Evolutionary conservation across 2,113 vertebrate species (phyloP).

Genomic region (Andinoacara biseriatus): DNA sequence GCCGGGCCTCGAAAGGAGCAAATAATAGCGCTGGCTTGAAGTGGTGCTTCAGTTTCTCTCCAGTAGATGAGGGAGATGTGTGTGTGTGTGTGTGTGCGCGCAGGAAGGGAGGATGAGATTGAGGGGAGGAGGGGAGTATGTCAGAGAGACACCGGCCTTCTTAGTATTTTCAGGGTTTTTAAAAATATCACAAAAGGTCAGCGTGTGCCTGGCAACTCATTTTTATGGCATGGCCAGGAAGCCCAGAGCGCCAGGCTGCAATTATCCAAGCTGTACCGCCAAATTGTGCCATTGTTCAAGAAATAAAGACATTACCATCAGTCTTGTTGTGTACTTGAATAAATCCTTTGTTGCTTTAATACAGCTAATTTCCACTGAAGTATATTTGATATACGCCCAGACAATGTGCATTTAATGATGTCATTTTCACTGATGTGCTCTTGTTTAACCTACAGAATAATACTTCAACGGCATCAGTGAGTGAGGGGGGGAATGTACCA

Average conservation of each 20-base stretch:
- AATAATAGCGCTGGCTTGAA: constrained; percentile 70
- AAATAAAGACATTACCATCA: constrained; percentile 40
- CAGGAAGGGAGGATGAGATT: constrained; percentile 47
- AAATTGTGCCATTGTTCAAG: constrained; percentile 36
- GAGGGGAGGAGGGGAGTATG: constrained; percentile 41
- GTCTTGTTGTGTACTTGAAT: constrained; percentile 33
- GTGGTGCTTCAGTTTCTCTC: constrained; percentile 72
- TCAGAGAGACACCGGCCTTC: constrained; percentile 52
- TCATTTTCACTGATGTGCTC: constrained; percentile 33
- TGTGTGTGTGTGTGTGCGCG: too few relatives aligned
- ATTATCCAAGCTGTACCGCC: constrained; percentile 39
- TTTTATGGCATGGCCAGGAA: constrained; percentile 22
- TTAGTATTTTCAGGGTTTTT: constrained; percentile 66
- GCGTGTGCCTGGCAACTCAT: constrained; percentile 40
- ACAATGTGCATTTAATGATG: constrained; percentile 49
- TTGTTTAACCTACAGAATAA: constrained; percentile 37
- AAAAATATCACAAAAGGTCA: constrained; percentile 67
- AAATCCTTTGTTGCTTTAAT: constrained; percentile 46
- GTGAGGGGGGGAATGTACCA: not conserved
- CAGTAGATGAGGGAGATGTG: constrained; percentile 65
- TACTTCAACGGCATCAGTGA: not conserved
- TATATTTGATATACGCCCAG: not conserved
- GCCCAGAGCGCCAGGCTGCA: constrained; percentile 15
- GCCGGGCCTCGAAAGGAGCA: constrained; percentile 66
- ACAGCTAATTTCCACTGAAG: constrained; percentile 42